A percentile compares a stretch with the other conserved stretches of the same genome.
Conservation (phyloP, 1,140 invertebrate genomes). For the Lordiphosa mommai region DNA sequence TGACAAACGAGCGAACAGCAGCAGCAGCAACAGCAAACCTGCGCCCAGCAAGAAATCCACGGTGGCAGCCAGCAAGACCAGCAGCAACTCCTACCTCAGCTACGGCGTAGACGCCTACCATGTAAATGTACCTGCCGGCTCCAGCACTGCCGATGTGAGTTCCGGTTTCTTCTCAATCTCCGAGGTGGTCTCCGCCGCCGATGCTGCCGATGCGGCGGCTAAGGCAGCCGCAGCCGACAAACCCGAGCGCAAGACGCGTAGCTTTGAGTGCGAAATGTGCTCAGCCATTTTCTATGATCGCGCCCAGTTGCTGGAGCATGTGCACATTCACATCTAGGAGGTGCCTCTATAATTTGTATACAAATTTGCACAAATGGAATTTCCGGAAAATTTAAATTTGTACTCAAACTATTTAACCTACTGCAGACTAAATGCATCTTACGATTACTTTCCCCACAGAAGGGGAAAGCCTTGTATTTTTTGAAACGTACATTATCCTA, state of each 20-base stretch:
- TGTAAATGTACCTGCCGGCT: conserved; percentile 39
- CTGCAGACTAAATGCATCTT: neutral
- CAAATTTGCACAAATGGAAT: neutral
- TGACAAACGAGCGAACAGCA: conserved; percentile 17
- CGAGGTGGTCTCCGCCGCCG: conserved; percentile 63
- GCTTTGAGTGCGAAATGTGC: conserved; percentile 89
- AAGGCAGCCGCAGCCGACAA: conserved; percentile 46
- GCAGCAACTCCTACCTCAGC: conserved; percentile 45
- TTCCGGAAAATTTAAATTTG: neutral
- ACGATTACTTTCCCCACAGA: conserved; percentile 9
- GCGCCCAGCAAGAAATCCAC: conserved; percentile 24
- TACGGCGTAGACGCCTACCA: conserved; percentile 58
- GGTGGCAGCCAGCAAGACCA: conserved; percentile 15
- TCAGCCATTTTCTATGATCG: conserved; percentile 86
- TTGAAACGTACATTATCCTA: conserved; percentile 38
- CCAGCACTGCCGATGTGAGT: conserved; percentile 49
- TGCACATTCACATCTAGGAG: conserved; percentile 89
- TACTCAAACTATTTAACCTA: neutral
- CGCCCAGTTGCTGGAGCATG: conserved; percentile 86
- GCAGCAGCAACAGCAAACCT: conserved; percentile 9
- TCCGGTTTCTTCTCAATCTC: conserved; percentile 70
- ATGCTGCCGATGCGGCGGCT: conserved; percentile 60
- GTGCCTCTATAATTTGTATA: neutral
- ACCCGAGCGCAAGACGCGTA: conserved; percentile 51
- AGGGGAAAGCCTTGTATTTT: conserved; percentile 41